phyloP scores from a whole-genome alignment of 2,888 invertebrate species.

The Napeogenes inachia region DNA sequence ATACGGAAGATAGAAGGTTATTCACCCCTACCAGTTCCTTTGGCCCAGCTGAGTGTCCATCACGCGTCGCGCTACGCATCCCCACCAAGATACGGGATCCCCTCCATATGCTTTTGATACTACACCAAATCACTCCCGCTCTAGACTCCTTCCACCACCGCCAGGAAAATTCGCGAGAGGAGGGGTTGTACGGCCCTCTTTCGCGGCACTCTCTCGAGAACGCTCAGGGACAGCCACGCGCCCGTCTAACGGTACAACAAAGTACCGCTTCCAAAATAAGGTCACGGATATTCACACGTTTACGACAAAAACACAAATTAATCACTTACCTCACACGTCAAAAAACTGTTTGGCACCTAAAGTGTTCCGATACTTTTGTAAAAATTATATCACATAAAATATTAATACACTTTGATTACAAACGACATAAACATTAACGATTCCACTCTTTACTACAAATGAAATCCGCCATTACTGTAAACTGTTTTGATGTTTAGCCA shows the following conservation, averaged over 20 bases:
- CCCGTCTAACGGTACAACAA: conserved; percentile 67
- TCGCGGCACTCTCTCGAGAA: conserved; percentile 55
- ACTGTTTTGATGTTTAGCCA: conserved; percentile 47
- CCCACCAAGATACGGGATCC: conserved; percentile 75
- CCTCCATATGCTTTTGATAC: conserved; percentile 68
- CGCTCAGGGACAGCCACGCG: conserved; percentile 62
- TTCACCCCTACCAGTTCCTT: conserved; percentile 75
- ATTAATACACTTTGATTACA: conserved; percentile 30
- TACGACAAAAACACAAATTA: conserved; percentile 9
- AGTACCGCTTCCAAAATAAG: conserved; percentile 72
- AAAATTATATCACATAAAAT: conserved; percentile 14
- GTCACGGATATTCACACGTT: conserved; percentile 62
- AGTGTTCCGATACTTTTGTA: conserved; percentile 6
- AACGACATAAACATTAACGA: conserved; percentile 41
- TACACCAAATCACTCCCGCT: conserved; percentile 74
- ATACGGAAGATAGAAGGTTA: conserved; percentile 60
- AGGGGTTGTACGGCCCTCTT: conserved; percentile 68
- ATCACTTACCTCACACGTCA: conserved; percentile 43
- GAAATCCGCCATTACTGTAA: conserved; percentile 68
- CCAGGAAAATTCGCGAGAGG: conserved; percentile 69
- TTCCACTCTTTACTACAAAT: conserved; percentile 60
- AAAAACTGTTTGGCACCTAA: not conserved
- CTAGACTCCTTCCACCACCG: conserved; percentile 74
- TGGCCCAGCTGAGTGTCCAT: conserved; percentile 58
- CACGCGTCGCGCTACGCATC: conserved; percentile 66